Percentiles rank a stretch among this genome's conserved stretches.
Conservation (phyloP, 1,140 invertebrate genomes). For the Drosophila murphyi region DNA sequence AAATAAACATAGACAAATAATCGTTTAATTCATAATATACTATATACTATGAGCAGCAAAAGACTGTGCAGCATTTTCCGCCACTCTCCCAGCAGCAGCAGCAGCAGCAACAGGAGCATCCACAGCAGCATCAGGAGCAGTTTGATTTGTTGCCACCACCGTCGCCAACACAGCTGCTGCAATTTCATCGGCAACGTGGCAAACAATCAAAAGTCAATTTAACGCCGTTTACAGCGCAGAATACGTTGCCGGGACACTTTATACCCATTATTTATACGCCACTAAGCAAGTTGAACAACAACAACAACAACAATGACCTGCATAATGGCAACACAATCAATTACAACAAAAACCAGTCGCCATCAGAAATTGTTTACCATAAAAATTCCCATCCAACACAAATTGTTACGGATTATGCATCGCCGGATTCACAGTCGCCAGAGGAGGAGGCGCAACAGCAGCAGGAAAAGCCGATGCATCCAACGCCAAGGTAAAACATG, state of each 20-base stretch:
- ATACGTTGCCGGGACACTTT: slow-evolving; percentile 83
- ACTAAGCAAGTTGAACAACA: slow-evolving; percentile 58
- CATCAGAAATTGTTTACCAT: slow-evolving; percentile 68
- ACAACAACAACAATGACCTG: slow-evolving; percentile 73
- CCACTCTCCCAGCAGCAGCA: slow-evolving; percentile 56
- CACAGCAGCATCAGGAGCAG: slow-evolving; percentile 46
- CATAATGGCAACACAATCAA: slow-evolving; percentile 72
- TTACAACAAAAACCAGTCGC: slow-evolving; percentile 66
- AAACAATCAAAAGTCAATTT: slow-evolving; percentile 84
- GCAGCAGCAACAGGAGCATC: slow-evolving; percentile 42
- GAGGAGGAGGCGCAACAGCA: slow-evolving; percentile 31
- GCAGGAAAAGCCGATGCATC: slow-evolving; percentile 30
- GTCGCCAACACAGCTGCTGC: slow-evolving; percentile 37
- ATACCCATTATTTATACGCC: slow-evolving; percentile 82
- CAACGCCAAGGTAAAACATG: slow-evolving; percentile 64
- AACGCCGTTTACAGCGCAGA: slow-evolving; percentile 83
- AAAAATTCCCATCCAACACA: slow-evolving; percentile 76
- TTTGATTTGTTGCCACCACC: slow-evolving; percentile 45
- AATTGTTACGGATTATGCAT: slow-evolving; percentile 72
- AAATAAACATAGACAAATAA: slow-evolving; percentile 76
- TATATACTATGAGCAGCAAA: slow-evolving; percentile 59
- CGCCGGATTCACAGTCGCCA: slow-evolving; percentile 28
- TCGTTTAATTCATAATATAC: slow-evolving; percentile 67
- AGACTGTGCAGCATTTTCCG: slow-evolving; percentile 81
- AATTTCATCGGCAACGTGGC: slow-evolving; percentile 63